Evolutionary conservation across 2,113 vertebrate species (phyloP).

Genomic region (Rhinichthys klamathensis): DNA sequence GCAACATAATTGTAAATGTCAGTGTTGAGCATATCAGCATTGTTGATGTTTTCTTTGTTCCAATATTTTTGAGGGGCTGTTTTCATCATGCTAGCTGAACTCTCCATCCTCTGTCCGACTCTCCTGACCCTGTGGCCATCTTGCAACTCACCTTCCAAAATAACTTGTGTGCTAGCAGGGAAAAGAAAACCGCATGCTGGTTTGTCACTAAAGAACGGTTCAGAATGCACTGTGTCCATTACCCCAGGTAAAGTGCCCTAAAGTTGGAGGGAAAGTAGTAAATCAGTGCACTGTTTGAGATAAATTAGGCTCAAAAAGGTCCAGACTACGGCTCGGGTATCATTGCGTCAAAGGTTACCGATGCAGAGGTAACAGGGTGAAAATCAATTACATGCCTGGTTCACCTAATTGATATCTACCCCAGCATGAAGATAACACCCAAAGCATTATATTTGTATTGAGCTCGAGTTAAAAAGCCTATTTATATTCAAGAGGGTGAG

Average conservation of each 20-base stretch:
- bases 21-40: constrained; percentile 30
- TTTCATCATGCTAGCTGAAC: background rate
- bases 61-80: constrained; percentile 7
- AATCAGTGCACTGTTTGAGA: constrained; percentile 62
- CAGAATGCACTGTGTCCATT: constrained; percentile 1
- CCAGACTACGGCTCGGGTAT: constrained; percentile 43
- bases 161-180: constrained; percentile 13
- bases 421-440: constrained; percentile 72
- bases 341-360: constrained; percentile 64
- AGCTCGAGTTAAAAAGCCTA: constrained; percentile 58
- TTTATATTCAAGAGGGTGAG: constrained; percentile 59
- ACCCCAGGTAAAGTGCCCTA: background rate
- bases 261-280: constrained; percentile 51
- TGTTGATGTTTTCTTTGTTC: constrained; percentile 1
- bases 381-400: constrained; percentile 80
- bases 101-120: background rate
- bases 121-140: constrained; percentile 14
- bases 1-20: constrained; percentile 19
- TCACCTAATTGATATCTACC: constrained; percentile 79
- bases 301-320: constrained; percentile 55
- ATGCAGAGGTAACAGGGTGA: constrained; percentile 72
- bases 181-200: background rate
- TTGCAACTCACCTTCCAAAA: constrained; percentile 22
- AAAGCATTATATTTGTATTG: constrained; percentile 60
- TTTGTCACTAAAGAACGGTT: background rate